Evolutionary conservation across 2,113 vertebrate species (phyloP), one percentile per base, ranked within the genome.

Genomic region (Syngnathus scovelli): DNA sequence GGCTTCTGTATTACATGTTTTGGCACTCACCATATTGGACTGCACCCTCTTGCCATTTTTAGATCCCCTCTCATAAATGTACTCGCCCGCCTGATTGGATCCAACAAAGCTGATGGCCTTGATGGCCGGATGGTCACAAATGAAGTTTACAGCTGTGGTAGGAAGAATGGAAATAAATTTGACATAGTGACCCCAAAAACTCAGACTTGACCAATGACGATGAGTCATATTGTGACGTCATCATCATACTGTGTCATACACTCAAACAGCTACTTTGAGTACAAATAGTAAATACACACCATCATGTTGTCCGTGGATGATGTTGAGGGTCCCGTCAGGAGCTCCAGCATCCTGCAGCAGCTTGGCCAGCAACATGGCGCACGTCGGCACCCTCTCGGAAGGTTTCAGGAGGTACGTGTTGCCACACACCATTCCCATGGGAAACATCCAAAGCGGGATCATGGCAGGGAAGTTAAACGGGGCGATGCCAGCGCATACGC

Each of bases 371-470:
- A 99, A 87, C 94, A 99, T 97, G 43, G 95, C 73, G 18, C 96
- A 95, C 79, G 92, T 92, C 1, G 97, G 97, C 33, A 98, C 96
- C 11, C 96, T 91, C 81, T 99, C 97, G 0, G 96, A 99, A 0
- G 96, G 97, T 75, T 99, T 99, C 88, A 98, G 87, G 76, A 99
- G 81, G 87, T 95, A 99, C 6, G 96, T 98, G 88, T 99, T 98
- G 44, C 97, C 97, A 66, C 94, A 95, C 58, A 95, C 97, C 94
- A 98, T 92, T 60, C 93, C 96, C 93, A 99, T 91, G 33, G 97
- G 96, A 76, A 96, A 97, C 96, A 99, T 98, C 97, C 97, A 99
- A 33, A 99, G 92, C 27, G 97, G 97, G 80, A 99, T 98, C 97
- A 99, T 98, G 79, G 95, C 97, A 0, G 97, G 97, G 84, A 99